Evolutionary conservation across 1,140 invertebrate species (phyloP), one percentile per base, ranked within the genome.

Genomic region (Drosophila ficusphila): DNA sequence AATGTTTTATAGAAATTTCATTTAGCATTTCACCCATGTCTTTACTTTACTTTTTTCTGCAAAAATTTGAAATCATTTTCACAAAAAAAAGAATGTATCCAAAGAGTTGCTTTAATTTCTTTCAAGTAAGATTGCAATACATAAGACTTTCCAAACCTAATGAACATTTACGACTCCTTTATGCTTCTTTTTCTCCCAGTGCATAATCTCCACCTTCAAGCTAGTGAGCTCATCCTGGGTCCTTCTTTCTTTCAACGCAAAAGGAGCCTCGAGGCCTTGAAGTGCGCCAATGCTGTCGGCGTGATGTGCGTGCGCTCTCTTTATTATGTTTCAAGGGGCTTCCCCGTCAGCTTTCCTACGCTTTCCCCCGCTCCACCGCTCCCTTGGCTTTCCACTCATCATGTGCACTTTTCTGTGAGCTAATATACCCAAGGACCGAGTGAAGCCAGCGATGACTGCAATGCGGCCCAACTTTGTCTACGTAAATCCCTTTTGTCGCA

Each of bases 401-500:
- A 76, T 85, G 75, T 85, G 79, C 79, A 78, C 69, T 56, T 71
- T 47, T 56, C 39, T 49, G 42, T 69, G 57, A 60, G 79, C 81
- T 85, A 86, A 86, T 86, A 76, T 76, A 72, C 39, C 69, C 69
- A 64, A 76, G 65, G 49, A 76, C 64, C 61, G 69, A 46, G 47
- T 48, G 60, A 65, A 67, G 62, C 60, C 62, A 51, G 70, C 62
- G 57, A 67, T 56, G 69, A 82, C 79, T 83, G 79, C 79, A 83
- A 67, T 83, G 79, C 79, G 79, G 69, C 81, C 82, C 73, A 83
- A 83, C 64, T 83, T 83, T 79, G 79, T 67, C 71, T 67, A 79
- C 79, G 77, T 73, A 86, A 86, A 86, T 86, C 81, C 81, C 81
- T 65, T 86, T 86, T 86, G 81, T 88, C 81, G 81, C 82, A 86